Evolutionary conservation across 92 coral and sea anemone genomes (phyloP).

Genomic region (Zoanthus gigantus): DNA sequence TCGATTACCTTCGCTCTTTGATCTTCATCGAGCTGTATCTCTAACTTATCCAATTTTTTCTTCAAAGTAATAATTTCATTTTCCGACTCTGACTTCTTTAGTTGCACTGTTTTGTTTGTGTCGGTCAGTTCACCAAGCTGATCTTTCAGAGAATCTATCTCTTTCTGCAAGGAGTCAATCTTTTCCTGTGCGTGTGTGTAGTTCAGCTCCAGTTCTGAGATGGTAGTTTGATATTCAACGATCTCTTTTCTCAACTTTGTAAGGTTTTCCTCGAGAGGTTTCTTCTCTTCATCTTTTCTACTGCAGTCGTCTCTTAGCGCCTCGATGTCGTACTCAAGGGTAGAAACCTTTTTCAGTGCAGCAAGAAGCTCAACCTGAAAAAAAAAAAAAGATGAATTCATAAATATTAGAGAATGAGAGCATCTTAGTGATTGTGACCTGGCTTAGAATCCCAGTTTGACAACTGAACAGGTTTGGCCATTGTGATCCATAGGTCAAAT

Average conservation of each 20-base stretch:
- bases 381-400: background rate
- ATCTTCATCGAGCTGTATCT: constrained; percentile 77
- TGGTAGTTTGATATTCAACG: constrained; percentile 79
- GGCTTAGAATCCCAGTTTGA: no score
- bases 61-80: constrained; percentile 81
- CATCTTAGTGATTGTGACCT: no score
- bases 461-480: no score
- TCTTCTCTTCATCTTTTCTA: constrained; percentile 69
- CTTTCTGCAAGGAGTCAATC: constrained; percentile 65
- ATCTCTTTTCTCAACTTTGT: constrained; percentile 71
- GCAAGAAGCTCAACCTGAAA: constrained; percentile 73
- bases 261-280: constrained; percentile 66
- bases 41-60: constrained; percentile 79
- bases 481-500: no score
- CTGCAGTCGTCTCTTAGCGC: constrained; percentile 68
- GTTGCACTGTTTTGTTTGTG: constrained; percentile 67
- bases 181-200: constrained; percentile 67
- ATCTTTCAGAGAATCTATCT: constrained; percentile 66
- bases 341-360: constrained; percentile 85
- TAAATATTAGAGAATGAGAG: background rate
- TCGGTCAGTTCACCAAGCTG: constrained; percentile 68
- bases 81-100: constrained; percentile 76
- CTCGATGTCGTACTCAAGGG: constrained; percentile 79
- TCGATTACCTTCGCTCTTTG: constrained; percentile 66
- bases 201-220: constrained; percentile 77